phyloP scores from a whole-genome alignment of 2,113 vertebrate genomes.

The Strix uralensis region DNA sequence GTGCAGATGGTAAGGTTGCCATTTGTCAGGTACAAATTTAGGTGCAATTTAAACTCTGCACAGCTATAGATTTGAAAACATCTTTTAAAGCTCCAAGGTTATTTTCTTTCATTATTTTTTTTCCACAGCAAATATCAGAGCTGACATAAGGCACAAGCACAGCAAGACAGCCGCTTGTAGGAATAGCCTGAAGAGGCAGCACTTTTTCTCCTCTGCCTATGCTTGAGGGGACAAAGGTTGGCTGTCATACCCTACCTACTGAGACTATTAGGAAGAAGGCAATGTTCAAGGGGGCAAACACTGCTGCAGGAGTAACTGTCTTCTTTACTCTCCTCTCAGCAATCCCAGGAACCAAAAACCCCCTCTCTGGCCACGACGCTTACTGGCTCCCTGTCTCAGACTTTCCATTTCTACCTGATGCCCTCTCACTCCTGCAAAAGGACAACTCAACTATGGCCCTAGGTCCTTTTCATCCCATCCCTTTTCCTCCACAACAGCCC shows the following conservation, averaged over 20 bases:
- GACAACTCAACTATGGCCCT: background rate
- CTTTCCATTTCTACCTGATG: background rate
- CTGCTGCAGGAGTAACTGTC: background rate
- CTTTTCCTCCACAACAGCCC: background rate
- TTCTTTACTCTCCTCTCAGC: background rate
- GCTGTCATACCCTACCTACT: background rate
- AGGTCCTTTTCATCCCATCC: background rate
- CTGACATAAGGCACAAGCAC: background rate
- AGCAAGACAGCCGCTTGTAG: background rate
- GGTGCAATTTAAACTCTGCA: background rate
- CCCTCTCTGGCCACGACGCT: background rate
- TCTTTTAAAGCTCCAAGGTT: background rate
- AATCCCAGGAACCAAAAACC: background rate
- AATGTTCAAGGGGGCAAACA: background rate
- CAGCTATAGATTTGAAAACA: background rate
- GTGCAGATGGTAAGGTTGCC: background rate
- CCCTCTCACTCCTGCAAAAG: background rate
- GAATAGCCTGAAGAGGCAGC: background rate
- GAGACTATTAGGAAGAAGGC: background rate
- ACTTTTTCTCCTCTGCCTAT: background rate
- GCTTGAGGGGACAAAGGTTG: background rate
- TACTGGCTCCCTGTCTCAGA: background rate
- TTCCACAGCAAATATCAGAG: background rate
- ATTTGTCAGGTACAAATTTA: background rate
- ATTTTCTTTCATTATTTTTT: background rate